Conservation (phyloP, 2,888 invertebrate genomes). For the Norana najaformis region DNA sequence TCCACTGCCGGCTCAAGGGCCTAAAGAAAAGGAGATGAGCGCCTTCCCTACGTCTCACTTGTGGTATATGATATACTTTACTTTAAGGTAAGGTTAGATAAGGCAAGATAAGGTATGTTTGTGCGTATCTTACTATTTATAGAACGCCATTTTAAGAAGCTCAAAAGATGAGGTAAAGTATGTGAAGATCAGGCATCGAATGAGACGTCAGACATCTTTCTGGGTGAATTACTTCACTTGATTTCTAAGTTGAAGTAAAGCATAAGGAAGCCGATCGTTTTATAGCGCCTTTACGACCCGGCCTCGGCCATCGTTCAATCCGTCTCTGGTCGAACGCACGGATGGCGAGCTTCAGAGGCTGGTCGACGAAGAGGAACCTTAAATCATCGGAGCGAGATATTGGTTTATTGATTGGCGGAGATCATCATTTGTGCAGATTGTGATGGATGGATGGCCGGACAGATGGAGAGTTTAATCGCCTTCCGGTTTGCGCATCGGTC, state of each 20-base stretch:
- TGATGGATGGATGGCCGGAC: conserved; percentile 8
- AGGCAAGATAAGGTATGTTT: too few relatives aligned
- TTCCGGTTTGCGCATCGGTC: background rate
- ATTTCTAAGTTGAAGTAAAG: background rate
- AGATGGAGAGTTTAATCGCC: conserved; percentile 19
- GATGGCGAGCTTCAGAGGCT: background rate
- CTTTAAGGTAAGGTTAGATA: too few relatives aligned
- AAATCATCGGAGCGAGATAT: conserved; percentile 1
- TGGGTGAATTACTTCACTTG: background rate
- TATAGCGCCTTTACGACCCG: background rate
- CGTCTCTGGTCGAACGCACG: too few relatives aligned
- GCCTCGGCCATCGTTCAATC: background rate
- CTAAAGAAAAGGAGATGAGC: too few relatives aligned
- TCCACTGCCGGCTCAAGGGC: too few relatives aligned
- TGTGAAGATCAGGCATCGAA: background rate
- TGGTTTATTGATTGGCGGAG: background rate
- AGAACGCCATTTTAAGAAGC: too few relatives aligned
- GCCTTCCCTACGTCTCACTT: too few relatives aligned
- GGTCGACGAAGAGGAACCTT: background rate
- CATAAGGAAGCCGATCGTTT: background rate
- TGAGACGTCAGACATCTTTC: background rate
- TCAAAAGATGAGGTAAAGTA: too few relatives aligned
- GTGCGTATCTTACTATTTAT: too few relatives aligned
- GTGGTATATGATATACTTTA: too few relatives aligned
- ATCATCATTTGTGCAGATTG: conserved; percentile 8